Conservation (phyloP, 2,888 invertebrate genomes). For the Protonemura montana region DNA sequence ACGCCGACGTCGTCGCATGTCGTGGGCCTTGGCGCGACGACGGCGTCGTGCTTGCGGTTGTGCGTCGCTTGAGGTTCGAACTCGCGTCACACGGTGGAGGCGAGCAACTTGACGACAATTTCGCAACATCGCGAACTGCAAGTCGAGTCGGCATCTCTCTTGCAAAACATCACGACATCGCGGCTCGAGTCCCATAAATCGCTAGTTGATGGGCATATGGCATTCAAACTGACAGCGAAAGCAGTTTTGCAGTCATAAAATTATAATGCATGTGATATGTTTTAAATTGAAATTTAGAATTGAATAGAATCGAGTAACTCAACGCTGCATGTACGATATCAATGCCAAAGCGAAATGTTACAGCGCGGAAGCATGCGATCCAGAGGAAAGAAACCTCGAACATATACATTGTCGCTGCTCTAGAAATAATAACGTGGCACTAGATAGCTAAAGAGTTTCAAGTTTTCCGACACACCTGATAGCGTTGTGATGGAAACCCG, state of each 20-base stretch:
- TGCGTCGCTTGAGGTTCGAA: neutral
- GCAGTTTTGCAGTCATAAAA: neutral
- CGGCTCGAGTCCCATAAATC: neutral
- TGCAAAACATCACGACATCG: neutral
- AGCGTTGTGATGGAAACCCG: neutral
- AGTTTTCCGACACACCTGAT: constrained; percentile 7
- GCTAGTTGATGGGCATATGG: neutral
- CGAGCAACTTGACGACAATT: too few relatives aligned
- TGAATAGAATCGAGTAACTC: neutral
- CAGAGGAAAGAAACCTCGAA: neutral
- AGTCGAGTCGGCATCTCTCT: too few relatives aligned
- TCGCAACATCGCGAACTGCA: too few relatives aligned
- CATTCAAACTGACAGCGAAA: constrained; percentile 4
- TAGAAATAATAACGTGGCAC: neutral
- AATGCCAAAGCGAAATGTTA: constrained; percentile 2
- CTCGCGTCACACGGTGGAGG: neutral
- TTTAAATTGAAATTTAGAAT: neutral
- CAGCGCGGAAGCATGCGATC: neutral
- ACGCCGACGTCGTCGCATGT: neutral
- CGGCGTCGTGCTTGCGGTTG: neutral
- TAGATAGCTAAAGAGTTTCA: neutral
- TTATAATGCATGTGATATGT: neutral
- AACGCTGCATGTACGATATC: neutral
- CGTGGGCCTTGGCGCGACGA: neutral
- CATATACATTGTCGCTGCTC: neutral